A percentile compares a stretch with the other conserved stretches of the same genome.
Conservation (phyloP, 2,113 vertebrate species). For the Scolopax mira region DNA sequence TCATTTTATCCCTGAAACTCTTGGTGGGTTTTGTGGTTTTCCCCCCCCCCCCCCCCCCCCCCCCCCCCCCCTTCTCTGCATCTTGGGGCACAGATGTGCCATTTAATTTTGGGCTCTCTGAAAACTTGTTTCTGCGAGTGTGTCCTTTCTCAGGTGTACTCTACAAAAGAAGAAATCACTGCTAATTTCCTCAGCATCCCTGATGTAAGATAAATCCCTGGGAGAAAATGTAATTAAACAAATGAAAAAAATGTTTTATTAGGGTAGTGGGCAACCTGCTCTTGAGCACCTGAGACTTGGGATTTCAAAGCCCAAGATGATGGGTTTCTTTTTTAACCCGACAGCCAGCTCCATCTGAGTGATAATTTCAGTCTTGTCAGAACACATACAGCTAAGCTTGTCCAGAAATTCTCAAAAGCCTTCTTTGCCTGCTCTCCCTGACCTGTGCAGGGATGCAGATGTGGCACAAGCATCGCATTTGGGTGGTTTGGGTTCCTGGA, state of each 20-base stretch:
- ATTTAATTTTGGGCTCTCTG: not conserved
- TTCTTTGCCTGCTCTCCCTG: not conserved
- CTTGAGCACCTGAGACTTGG: fast-evolving
- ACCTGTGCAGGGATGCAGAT: not conserved
- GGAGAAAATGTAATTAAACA: not conserved
- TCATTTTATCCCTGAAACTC: not conserved
- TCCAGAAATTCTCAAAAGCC: not conserved
- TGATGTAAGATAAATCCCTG: too few relatives aligned
- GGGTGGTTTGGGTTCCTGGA: fast-evolving
- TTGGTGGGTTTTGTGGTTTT: not conserved
- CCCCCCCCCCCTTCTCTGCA: not conserved
- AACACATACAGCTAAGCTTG: not conserved
- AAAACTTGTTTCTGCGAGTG: not conserved
- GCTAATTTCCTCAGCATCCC: not conserved
- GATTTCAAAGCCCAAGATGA: not conserved
- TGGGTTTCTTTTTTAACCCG: not conserved
- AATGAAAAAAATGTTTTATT: not conserved
- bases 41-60: too few relatives aligned
- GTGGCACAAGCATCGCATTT: fast-evolving
- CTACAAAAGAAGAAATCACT: not conserved
- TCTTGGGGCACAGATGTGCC: not conserved
- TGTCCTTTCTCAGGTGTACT: not conserved
- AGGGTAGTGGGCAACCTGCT: not conserved
- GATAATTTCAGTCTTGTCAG: not conserved
- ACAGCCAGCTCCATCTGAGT: not conserved